Evolutionary conservation across 2,888 invertebrate species (phyloP).

Genomic region (Ichneumon xanthorius): DNA sequence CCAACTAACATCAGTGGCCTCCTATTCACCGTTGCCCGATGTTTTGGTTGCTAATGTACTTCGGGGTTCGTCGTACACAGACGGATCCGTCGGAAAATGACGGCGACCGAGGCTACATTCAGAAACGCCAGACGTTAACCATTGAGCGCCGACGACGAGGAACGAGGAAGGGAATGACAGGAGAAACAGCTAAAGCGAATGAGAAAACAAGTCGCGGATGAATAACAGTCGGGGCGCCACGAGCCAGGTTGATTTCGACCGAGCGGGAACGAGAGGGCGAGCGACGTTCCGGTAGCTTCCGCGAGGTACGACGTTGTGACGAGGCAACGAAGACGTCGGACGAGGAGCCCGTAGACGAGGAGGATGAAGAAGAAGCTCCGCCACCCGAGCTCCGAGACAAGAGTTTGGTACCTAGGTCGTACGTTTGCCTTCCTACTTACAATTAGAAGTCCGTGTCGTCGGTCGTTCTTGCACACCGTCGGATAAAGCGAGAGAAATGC

Average conservation of each 20-base stretch:
- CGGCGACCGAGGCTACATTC: slow-evolving; percentile 14
- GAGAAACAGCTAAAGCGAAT: slow-evolving; percentile 32
- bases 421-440: slow-evolving; percentile 75
- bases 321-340: slow-evolving; percentile 37
- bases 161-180: background rate
- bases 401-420: slow-evolving; percentile 50
- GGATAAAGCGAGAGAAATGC: slow-evolving; percentile 38
- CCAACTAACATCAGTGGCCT: slow-evolving; percentile 32
- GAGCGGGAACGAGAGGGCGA: slow-evolving; percentile 4
- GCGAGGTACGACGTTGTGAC: slow-evolving; percentile 27
- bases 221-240: slow-evolving; percentile 2
- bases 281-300: background rate
- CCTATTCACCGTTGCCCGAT: slow-evolving; percentile 63
- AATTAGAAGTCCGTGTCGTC: slow-evolving; percentile 67
- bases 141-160: slow-evolving; percentile 1
- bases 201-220: slow-evolving; percentile 16
- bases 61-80: slow-evolving; percentile 39
- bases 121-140: slow-evolving; percentile 19
- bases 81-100: slow-evolving; percentile 25
- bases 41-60: slow-evolving; percentile 81
- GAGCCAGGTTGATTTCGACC: slow-evolving; percentile 20
- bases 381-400: slow-evolving; percentile 68
- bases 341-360: slow-evolving; percentile 9
- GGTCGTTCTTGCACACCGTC: slow-evolving; percentile 2
- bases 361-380: slow-evolving; percentile 46